These are phyloP conservation scores for Ochotona princeps DNA, from an alignment of 2,113 vertebrate species.

Conservation along the genomic window DNA sequence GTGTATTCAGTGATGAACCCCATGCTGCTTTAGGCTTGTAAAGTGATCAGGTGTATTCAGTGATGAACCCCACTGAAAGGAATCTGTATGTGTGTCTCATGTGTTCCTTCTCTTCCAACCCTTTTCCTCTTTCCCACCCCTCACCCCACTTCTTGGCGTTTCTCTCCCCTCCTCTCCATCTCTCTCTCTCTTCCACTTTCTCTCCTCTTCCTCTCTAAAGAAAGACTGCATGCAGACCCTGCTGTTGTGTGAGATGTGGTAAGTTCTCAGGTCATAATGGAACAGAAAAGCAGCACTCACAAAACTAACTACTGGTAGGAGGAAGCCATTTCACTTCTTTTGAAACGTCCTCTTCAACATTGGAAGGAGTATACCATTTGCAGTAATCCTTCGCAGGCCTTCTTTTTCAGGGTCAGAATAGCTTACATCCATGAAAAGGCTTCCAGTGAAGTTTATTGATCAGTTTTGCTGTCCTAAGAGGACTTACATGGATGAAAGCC, in stretches of 20 bases:
- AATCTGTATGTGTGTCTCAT: background rate
- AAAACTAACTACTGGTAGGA: background rate
- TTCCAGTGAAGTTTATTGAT: slow-evolving; percentile 44
- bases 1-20: background rate
- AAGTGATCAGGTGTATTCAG: slow-evolving; percentile 12
- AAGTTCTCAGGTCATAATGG: background rate
- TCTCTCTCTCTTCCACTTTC: too few species aligned
- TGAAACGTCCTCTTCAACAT: background rate
- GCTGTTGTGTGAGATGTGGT: background rate
- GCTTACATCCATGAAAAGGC: background rate
- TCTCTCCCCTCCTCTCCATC: too few species aligned
- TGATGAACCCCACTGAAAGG: background rate
- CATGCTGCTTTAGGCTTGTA: background rate
- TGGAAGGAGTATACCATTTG: background rate
- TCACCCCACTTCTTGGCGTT: too few species aligned
- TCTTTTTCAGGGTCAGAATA: background rate
- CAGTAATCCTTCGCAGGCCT: background rate
- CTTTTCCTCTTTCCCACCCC: too few species aligned
- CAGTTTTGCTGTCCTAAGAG: slow-evolving; percentile 18
- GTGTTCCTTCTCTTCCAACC: too few species aligned
- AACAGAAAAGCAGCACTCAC: background rate
- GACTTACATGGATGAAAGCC: slow-evolving; percentile 44
- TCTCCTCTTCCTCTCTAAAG: background rate
- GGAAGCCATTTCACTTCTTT: background rate
- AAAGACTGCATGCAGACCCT: background rate